Conservation (phyloP, 2,888 invertebrate species). For the Luffia ferchaultella region DNA sequence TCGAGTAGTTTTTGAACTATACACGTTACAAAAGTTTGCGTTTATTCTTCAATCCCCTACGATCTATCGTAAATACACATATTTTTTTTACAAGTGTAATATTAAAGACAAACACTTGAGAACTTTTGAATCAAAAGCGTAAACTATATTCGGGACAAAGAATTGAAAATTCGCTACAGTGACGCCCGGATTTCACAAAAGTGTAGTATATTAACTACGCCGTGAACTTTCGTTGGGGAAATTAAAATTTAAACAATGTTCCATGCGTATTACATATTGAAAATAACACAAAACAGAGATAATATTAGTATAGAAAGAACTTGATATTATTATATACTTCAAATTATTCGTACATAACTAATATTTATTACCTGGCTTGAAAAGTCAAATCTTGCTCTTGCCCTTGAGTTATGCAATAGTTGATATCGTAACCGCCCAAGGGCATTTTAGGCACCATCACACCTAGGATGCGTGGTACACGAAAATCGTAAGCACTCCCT, state of each 20-base stretch:
- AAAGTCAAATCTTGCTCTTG: slow-evolving; percentile 63
- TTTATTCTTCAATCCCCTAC: too few species aligned
- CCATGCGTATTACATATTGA: not conserved
- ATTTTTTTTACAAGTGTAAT: too few species aligned
- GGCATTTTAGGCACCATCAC: slow-evolving; percentile 73
- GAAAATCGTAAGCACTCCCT: slow-evolving; percentile 78
- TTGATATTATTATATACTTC: not conserved
- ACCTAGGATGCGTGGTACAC: slow-evolving; percentile 70
- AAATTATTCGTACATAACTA: not conserved
- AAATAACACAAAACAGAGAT: not conserved
- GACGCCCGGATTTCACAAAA: too few species aligned
- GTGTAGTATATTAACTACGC: too few species aligned
- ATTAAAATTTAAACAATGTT: not conserved
- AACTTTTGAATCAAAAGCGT: too few species aligned
- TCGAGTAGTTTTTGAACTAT: too few species aligned
- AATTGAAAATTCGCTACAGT: too few species aligned
- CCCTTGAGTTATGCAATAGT: slow-evolving; percentile 78
- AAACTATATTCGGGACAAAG: too few species aligned
- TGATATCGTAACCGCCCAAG: slow-evolving; percentile 81
- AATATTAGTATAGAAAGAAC: not conserved
- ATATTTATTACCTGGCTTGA: slow-evolving; percentile 62
- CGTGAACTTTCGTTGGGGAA: not conserved
- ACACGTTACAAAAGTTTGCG: too few species aligned
- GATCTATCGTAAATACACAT: too few species aligned
- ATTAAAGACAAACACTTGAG: too few species aligned